Evolutionary conservation across 2,888 invertebrate genomes (phyloP).

Genomic region (Erebia aethiops): DNA sequence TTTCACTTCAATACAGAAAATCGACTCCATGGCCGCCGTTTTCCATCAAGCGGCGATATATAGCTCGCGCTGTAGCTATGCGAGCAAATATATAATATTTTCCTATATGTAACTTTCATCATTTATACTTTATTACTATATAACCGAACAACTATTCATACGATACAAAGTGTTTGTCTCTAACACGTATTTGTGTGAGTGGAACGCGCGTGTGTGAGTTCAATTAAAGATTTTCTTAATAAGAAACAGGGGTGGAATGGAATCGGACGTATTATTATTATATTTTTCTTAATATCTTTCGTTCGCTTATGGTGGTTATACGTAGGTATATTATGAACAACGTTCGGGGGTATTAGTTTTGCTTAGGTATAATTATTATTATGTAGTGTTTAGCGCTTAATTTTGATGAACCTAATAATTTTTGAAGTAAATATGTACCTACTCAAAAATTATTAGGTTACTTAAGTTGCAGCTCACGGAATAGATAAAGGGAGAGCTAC

Average conservation of each 20-base stretch:
- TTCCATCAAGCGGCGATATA: constrained; percentile 58
- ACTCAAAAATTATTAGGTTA: no score
- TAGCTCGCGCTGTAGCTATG: constrained; percentile 74
- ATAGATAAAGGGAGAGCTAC: no score
- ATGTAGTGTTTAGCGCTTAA: no score
- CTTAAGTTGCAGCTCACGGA: no score
- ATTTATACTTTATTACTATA: constrained; percentile 83
- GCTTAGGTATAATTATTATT: no score
- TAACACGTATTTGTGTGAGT: constrained; percentile 45
- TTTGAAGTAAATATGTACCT: no score
- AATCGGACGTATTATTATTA: constrained; percentile 37
- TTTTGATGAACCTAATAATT: no score
- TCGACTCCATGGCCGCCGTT: constrained; percentile 51
- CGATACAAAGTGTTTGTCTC: constrained; percentile 58
- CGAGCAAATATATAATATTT: constrained; percentile 82
- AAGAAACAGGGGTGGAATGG: constrained; percentile 50
- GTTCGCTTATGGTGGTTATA: background rate
- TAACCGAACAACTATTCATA: constrained; percentile 73
- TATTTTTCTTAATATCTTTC: constrained; percentile 37
- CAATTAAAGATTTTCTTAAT: constrained; percentile 80
- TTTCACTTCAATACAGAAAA: no score
- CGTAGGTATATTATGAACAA: constrained; percentile 1
- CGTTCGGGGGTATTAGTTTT: no score
- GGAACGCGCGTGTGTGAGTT: constrained; percentile 48
- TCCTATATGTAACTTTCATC: constrained; percentile 82